Percentiles rank a stretch among this genome's conserved stretches.
These are phyloP conservation scores for Lophotriccus pileatus DNA, from an alignment of 2,797 vertebrate species.

Conservation along the genomic window DNA sequence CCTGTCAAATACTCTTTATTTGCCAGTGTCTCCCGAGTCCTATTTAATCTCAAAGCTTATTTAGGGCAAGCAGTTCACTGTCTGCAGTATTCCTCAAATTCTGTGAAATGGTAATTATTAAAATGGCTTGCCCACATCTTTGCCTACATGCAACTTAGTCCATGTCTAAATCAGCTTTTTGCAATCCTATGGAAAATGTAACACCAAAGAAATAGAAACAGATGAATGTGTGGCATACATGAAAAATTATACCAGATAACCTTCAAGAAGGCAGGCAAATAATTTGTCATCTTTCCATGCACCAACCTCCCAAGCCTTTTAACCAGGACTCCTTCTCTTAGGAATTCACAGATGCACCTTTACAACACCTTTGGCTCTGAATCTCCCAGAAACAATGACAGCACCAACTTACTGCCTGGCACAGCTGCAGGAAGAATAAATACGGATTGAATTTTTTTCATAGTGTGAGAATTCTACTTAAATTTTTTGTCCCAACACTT, in stretches of 20 bases:
- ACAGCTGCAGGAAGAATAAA: background rate
- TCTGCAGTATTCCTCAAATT: background rate
- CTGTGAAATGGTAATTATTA: background rate
- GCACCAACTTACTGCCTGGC: background rate
- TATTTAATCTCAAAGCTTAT: conserved; percentile 5
- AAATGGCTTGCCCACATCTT: background rate
- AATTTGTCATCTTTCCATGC: background rate
- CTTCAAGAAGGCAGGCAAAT: background rate
- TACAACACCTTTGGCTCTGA: background rate
- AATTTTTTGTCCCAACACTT: background rate
- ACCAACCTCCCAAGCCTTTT: background rate
- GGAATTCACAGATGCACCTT: background rate
- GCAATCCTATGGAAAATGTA: background rate
- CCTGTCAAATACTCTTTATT: background rate
- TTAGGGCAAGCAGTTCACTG: background rate
- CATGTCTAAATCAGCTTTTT: background rate
- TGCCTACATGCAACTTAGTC: background rate
- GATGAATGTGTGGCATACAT: background rate
- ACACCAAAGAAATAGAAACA: background rate
- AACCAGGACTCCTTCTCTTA: background rate
- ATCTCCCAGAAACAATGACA: background rate
- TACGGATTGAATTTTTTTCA: background rate
- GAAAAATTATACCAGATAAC: background rate
- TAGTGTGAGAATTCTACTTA: background rate
- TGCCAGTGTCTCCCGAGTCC: background rate